phyloP scores from a whole-genome alignment of 2,113 vertebrate species.

The Micronycteris hirsuta region DNA sequence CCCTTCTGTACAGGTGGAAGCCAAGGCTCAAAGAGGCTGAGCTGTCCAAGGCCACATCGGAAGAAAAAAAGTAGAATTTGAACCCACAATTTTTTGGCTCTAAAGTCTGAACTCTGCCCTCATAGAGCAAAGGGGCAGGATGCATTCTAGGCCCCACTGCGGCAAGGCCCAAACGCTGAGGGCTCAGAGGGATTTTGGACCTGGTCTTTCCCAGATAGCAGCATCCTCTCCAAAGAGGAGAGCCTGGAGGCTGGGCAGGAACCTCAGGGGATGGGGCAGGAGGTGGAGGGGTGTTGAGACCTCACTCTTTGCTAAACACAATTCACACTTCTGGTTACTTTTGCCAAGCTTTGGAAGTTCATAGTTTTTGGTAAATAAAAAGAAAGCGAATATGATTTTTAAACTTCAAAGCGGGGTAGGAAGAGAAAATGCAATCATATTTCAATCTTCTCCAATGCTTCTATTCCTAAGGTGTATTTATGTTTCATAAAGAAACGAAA shows the following conservation, averaged over 20 bases:
- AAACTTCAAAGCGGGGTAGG: background rate
- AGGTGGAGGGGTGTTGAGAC: background rate
- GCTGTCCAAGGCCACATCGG: background rate
- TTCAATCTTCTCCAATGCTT: background rate
- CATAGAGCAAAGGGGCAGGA: background rate
- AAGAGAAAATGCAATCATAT: background rate
- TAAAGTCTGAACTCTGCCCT: background rate
- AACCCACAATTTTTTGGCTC: background rate
- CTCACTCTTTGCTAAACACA: background rate
- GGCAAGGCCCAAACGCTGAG: background rate
- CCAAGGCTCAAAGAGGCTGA: background rate
- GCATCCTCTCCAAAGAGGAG: background rate
- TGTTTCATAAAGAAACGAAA: background rate
- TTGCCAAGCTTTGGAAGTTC: background rate
- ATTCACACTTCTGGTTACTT: background rate
- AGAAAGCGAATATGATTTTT: background rate
- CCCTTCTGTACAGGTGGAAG: background rate
- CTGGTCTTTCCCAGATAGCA: background rate
- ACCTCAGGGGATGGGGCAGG: background rate
- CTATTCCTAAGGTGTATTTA: background rate
- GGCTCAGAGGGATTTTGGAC: background rate
- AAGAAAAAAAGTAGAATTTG: background rate
- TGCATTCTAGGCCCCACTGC: rapidly evolving
- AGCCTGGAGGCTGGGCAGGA: background rate
- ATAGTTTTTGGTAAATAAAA: background rate